Conservation (phyloP, 1,140 invertebrate species). For the Octopus sinensis region DNA sequence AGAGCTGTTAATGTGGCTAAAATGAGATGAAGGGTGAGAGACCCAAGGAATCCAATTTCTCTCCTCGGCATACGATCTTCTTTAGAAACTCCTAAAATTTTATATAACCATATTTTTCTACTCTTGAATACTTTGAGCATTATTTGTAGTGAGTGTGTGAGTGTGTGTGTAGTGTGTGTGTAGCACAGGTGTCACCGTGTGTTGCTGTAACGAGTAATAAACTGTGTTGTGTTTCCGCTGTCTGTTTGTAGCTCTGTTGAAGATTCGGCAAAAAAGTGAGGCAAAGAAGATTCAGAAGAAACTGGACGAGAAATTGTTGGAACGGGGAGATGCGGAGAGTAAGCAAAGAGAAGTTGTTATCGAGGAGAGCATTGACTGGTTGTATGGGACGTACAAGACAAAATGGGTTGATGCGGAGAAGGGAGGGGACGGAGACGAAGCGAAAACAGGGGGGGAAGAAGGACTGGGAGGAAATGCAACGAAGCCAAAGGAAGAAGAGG, state of each 20-base stretch:
- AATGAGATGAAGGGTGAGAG: too few species aligned
- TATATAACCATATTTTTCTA: too few species aligned
- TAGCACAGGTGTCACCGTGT: too few species aligned
- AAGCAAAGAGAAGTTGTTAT: constrained; percentile 38
- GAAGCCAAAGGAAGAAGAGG: constrained; percentile 10
- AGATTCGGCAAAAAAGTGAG: constrained; percentile 37
- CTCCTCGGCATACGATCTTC: too few species aligned
- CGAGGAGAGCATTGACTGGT: constrained; percentile 49
- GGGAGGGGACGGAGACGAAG: constrained; percentile 12
- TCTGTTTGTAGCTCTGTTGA: constrained; percentile 40
- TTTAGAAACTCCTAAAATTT: too few species aligned
- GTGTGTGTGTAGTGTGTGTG: too few species aligned
- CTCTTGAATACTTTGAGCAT: too few species aligned
- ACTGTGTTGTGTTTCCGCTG: too few species aligned
- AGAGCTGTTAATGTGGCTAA: too few species aligned
- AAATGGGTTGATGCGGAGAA: constrained; percentile 25
- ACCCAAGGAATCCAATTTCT: too few species aligned
- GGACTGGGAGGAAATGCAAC: constrained; percentile 9
- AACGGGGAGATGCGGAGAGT: constrained; percentile 25
- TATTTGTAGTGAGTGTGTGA: too few species aligned
- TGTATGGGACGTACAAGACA: constrained; percentile 43
- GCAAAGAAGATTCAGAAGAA: constrained; percentile 45
- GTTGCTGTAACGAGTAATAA: too few species aligned
- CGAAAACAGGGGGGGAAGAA: not conserved
- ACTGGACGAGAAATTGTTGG: constrained; percentile 36